Evolutionary conservation across 2,113 vertebrate genomes (phyloP).

Genomic region (Telmatochromis bifrenatus): DNA sequence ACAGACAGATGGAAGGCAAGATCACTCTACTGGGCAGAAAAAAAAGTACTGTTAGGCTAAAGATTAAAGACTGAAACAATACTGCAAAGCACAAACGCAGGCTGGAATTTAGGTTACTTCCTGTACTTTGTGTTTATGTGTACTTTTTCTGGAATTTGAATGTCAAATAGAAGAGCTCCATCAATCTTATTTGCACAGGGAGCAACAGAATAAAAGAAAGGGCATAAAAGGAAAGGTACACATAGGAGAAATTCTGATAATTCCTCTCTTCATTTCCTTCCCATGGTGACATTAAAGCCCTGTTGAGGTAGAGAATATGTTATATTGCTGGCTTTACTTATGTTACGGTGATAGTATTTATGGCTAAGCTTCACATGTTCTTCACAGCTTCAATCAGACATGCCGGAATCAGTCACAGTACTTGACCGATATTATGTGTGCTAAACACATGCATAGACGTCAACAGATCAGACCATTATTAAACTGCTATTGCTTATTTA

Average conservation of each 20-base stretch:
- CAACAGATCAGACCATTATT: not conserved
- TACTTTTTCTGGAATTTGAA: not conserved
- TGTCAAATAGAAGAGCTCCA: not conserved
- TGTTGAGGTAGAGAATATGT: not conserved
- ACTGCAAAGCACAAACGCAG: not conserved
- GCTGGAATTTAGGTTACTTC: not conserved
- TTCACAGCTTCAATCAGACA: not conserved
- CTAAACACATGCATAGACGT: not conserved
- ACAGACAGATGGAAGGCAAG: constrained; percentile 2
- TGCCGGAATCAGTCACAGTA: not conserved
- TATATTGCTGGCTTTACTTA: not conserved
- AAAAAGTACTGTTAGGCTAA: not conserved
- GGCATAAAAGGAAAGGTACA: not conserved
- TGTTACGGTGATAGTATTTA: not conserved
- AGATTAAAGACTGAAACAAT: not conserved
- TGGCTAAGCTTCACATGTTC: not conserved
- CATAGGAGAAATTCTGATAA: not conserved
- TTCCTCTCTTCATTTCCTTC: not conserved
- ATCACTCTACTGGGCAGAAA: not conserved
- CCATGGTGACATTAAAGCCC: not conserved
- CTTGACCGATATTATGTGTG: not conserved
- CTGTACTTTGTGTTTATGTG: not conserved
- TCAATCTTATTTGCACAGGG: not conserved
- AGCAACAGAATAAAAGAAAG: not conserved
- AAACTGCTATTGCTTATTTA: not conserved